A percentile compares a stretch with the other conserved stretches of the same genome.
Conservation (phyloP, 2,888 invertebrate genomes). For the Archips xylosteana region DNA sequence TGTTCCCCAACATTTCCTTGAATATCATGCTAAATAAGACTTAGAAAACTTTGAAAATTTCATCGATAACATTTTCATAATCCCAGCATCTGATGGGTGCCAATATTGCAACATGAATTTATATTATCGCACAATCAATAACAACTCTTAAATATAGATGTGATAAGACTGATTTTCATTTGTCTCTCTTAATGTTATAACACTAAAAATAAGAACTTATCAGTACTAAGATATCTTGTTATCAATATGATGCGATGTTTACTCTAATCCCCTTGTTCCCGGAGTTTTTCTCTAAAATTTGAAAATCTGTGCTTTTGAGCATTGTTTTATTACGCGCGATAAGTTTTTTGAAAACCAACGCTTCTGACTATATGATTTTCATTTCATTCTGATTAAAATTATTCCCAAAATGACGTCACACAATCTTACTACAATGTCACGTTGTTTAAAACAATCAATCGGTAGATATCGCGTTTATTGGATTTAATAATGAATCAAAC, state of each 20-base stretch:
- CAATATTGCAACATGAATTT: slow-evolving; percentile 18
- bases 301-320: neutral
- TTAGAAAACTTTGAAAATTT: slow-evolving; percentile 2
- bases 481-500: neutral
- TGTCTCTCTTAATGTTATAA: neutral
- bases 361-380: slow-evolving; percentile 14
- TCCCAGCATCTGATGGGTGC: slow-evolving; percentile 37
- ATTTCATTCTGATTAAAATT: neutral
- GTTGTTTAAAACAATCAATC: neutral
- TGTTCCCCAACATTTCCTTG: slow-evolving; percentile 58
- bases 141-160: neutral
- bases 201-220: slow-evolving; percentile 10
- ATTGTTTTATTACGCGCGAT: neutral
- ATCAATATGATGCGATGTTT: slow-evolving; percentile 17
- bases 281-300: slow-evolving; percentile 25
- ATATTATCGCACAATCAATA: neutral
- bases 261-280: slow-evolving; percentile 42
- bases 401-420: slow-evolving; percentile 26
- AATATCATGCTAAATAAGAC: slow-evolving; percentile 46
- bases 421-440: slow-evolving; percentile 2
- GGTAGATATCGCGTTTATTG: neutral
- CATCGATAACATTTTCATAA: slow-evolving; percentile 54
- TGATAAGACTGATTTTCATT: neutral
- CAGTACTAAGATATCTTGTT: slow-evolving; percentile 6
- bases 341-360: slow-evolving; percentile 16